Base-by-base conservation (phyloP, 2,797 vertebrate species). In the Otolemur crassicaudatus region DNA sequence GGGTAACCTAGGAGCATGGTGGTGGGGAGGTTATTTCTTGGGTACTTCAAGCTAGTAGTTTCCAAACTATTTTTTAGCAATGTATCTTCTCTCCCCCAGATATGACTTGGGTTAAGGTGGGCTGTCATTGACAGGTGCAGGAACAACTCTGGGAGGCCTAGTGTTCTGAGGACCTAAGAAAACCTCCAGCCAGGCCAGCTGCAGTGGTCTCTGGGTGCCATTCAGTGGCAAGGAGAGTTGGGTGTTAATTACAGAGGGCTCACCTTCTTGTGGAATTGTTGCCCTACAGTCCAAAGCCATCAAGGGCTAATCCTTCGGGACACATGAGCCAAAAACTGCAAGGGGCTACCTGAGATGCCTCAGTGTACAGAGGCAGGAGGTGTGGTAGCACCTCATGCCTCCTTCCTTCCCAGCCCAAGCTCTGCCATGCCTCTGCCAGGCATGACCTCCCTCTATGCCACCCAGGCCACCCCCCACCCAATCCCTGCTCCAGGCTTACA, bases 401-500 rank as follows among this genome's bases (percentile, higher is more conserved):
- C 10, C 75, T 23, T 58, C 13, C 60, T 56, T 70, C 34, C 22
- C 63, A 58, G 43, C 7, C 60, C 43, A 17, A 31, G 31, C 43
- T n/a, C 46, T 29, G 5, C 2, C 49, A 10, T 1, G 2, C 9
- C 22, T 72, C 76, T 90, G 27, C 31, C 40, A 34, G 72, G 46
- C 31, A 46, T 2, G 0, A 14, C 29, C 49, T 25, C 13, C 49
- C 9, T 72, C 16, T 31, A 6, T 0, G 3, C n/a, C 67, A 58
- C 61, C 60, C 40, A 80, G 20, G 34, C 16, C 92, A 53, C 72
- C 85, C 72, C 14, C 85, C 2, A 0, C 53, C 20, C 8, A 4
- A 40, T n/a, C 53, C 67, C 58, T 19, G 5, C 46, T 22, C 70
- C 1, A 5, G 61, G 65, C 98, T 98, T 98, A 99, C 99, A 96